phyloP scores from a whole-genome alignment of 2,797 vertebrate genomes.

The Sebastes aleutianus region DNA sequence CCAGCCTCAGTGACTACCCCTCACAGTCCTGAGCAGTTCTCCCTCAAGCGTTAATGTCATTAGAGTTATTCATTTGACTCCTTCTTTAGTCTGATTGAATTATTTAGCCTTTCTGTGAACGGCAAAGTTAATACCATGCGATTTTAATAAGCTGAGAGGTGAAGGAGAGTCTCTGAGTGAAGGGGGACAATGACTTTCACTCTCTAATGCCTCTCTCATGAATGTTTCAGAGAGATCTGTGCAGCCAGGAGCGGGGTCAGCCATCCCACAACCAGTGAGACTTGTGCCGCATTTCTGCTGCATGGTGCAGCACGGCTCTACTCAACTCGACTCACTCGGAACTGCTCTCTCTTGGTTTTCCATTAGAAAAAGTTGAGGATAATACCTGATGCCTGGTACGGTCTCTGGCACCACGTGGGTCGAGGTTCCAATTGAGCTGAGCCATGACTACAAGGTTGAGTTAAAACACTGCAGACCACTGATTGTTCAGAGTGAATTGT shows the following conservation, averaged over 20 bases:
- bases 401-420: not conserved
- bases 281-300: conserved; percentile 3
- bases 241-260: conserved; percentile 63
- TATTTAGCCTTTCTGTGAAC: conserved; percentile 79
- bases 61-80: conserved; percentile 82
- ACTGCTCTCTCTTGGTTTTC: not conserved
- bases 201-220: conserved; percentile 66
- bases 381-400: not conserved
- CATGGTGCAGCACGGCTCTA: not conserved
- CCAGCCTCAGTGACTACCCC: conserved; percentile 55
- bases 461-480: not conserved
- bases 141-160: conserved; percentile 85
- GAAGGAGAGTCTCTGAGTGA: conserved; percentile 65
- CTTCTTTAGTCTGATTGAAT: conserved; percentile 82
- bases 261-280: conserved; percentile 42
- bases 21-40: conserved; percentile 62
- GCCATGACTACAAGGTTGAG: not conserved
- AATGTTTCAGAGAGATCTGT: conserved; percentile 71
- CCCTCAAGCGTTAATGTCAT: conserved; percentile 79
- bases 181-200: conserved; percentile 67
- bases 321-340: not conserved
- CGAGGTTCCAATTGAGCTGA: not conserved
- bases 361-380: not conserved
- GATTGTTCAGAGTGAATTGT: not conserved
- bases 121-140: conserved; percentile 81